These are phyloP conservation scores for Papilio xuthus DNA, from an alignment of 1,140 invertebrate species.

Conservation along the genomic window DNA sequence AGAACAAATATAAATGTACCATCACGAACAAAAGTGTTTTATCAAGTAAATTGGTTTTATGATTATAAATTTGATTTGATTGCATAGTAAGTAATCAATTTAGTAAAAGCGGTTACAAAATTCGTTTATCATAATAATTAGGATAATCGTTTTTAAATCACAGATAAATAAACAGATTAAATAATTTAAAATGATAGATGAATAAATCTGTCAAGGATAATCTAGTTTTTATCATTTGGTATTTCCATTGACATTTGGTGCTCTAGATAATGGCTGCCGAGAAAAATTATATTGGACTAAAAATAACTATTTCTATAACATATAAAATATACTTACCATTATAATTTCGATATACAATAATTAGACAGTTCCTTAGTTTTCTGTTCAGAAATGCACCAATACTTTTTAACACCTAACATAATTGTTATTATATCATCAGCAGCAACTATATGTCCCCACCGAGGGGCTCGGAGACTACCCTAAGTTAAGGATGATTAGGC, in stretches of 20 bases:
- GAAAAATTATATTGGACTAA: not conserved
- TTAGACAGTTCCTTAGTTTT: no score
- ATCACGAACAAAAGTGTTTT: constrained; percentile 2
- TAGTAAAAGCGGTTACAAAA: not conserved
- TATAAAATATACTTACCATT: no score
- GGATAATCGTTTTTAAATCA: constrained; percentile 24
- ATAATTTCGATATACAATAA: no score
- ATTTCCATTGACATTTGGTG: not conserved
- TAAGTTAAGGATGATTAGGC: no score
- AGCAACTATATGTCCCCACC: no score
- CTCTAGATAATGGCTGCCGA: not conserved
- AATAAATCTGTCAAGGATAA: not conserved
- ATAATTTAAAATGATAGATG: not conserved
- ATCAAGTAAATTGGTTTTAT: not conserved
- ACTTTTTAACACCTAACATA: no score
- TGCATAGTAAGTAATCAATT: not conserved
- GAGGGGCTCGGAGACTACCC: no score
- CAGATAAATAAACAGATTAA: not conserved
- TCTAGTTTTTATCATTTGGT: not conserved
- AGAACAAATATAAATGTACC: not conserved
- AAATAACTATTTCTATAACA: no score
- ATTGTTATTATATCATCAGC: no score
- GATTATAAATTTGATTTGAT: not conserved
- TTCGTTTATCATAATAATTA: not conserved
- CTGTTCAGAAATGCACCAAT: no score